phyloP scores from a whole-genome alignment of 2,113 vertebrate genomes.

The Phasianus colchicus region DNA sequence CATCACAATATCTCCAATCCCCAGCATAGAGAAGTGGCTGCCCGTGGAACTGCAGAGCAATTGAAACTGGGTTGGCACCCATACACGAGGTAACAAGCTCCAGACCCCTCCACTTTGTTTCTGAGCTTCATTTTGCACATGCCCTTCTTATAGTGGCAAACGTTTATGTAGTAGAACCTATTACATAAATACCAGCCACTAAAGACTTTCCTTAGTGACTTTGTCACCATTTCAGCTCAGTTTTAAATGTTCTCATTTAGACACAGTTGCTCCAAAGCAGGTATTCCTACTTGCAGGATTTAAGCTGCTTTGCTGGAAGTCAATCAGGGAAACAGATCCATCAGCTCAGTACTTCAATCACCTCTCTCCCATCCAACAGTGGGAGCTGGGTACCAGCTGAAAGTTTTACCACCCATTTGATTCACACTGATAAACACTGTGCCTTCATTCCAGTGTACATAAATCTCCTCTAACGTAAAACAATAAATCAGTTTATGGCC shows the following conservation, averaged over 20 bases:
- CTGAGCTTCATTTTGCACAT: neutral
- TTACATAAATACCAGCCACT: neutral
- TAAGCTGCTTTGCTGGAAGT: neutral
- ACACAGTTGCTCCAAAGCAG: neutral
- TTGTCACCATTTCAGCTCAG: neutral
- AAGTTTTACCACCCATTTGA: neutral
- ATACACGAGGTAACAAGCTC: neutral
- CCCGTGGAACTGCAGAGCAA: constrained; percentile 88
- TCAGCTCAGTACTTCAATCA: neutral
- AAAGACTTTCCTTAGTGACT: neutral
- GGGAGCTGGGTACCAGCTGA: neutral
- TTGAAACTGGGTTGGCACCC: neutral
- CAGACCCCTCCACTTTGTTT: neutral
- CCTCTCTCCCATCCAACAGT: accelerated
- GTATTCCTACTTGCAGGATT: neutral
- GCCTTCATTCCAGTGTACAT: accelerated
- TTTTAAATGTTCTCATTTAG: neutral
- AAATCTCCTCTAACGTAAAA: neutral
- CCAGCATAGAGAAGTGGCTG: constrained; percentile 99
- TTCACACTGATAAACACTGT: accelerated
- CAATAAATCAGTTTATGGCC: neutral
- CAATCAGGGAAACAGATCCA: neutral
- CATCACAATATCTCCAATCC: constrained; percentile 99
- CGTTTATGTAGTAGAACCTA: neutral
- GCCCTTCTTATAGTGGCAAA: accelerated